Base-by-base conservation (phyloP, 2,113 vertebrate genomes). In the Eulemur macaco region DNA sequence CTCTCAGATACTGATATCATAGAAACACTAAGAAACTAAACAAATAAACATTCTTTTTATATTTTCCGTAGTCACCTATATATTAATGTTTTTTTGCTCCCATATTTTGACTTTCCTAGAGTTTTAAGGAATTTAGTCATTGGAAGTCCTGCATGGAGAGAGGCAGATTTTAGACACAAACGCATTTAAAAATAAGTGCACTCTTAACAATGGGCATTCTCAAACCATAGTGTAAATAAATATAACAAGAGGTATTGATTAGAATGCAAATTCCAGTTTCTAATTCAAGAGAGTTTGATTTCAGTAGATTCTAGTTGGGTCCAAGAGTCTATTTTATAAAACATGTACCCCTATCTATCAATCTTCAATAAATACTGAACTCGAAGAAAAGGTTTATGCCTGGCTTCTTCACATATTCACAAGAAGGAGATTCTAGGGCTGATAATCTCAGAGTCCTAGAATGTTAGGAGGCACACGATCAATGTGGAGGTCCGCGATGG, bases 401-500 rank as follows among this genome's bases (percentile, higher is more conserved):
- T 63, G 20, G 12, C 23, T 42, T 88, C 34, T 88, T 82, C 21
- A 10, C 63, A 60, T 54, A 12, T 25, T 84, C 77, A 63, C 63
- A 56, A 29, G 34, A 56, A 73, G 11, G 8, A 6, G 74, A 74
- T 82, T 60, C 39, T 66, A 68, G 1, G 21, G 37, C 8, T 56
- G 47, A 45, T 27, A 10, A 6, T 58, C 14, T 23, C 8, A 4
- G 39, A 63, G 31, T 45, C 31, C 31, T 54, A 4, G 10, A 17
- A 8, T 25, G 27, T 50, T 42, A 58, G 39, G 39, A 76, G 20
- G 27, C 8, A 21, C 12, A 56, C 42, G 9, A 47, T n/a, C 45
- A 77, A 37, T 50, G 25, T 21, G 18, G 11, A 99, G 89, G 99
- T 99, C 91, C 99, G 99, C 1, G 99, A 99, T 86, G 98, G 99